Evolutionary conservation across 2,797 vertebrate genomes (phyloP).

Genomic region (Labroides dimidiatus): DNA sequence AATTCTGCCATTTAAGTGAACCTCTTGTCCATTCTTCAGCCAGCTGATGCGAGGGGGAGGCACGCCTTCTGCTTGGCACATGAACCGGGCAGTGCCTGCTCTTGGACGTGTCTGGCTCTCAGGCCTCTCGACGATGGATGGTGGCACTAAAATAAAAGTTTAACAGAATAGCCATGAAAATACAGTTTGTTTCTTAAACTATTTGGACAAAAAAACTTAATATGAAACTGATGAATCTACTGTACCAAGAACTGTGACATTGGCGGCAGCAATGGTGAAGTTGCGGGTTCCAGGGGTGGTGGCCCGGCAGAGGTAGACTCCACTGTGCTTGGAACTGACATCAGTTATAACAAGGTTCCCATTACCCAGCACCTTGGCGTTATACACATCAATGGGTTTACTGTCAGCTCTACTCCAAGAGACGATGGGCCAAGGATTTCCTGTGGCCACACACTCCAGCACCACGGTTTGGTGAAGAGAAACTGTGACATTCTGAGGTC

Average conservation of each 20-base stretch:
- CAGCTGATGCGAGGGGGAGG: constrained; percentile 93
- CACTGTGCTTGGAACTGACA: constrained; percentile 88
- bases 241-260: constrained; percentile 91
- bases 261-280: constrained; percentile 91
- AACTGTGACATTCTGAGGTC: constrained; percentile 91
- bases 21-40: constrained; percentile 94
- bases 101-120: constrained; percentile 97
- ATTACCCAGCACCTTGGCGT: constrained; percentile 92
- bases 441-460: constrained; percentile 94
- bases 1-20: constrained; percentile 96
- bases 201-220: background rate
- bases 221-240: constrained; percentile 27
- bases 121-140: constrained; percentile 92
- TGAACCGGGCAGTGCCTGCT: constrained; percentile 96
- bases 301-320: constrained; percentile 93
- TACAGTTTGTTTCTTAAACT: background rate
- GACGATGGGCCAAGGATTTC: constrained; percentile 94
- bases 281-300: constrained; percentile 96
- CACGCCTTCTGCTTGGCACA: constrained; percentile 94
- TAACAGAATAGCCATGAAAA: constrained; percentile 25
- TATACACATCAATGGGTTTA: constrained; percentile 96
- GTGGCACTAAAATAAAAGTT: constrained; percentile 85
- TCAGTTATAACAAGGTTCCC: constrained; percentile 95
- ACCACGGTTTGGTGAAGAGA: constrained; percentile 91
- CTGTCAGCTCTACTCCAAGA: constrained; percentile 97